Conservation (phyloP, 2,888 invertebrate genomes). For the Abscondita cerata region DNA sequence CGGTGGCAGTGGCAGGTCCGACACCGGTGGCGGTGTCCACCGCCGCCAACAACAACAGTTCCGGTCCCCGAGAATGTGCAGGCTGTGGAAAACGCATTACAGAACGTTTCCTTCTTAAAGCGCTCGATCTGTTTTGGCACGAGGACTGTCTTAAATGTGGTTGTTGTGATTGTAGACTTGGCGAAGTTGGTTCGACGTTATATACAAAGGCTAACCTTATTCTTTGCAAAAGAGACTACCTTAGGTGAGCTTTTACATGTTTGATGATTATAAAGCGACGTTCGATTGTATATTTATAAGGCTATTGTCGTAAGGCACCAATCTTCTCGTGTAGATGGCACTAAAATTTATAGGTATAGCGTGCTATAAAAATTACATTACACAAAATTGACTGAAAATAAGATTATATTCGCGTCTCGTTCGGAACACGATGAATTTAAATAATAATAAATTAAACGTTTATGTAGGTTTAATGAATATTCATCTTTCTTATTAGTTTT, state of each 20-base stretch:
- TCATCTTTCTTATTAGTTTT: too few species aligned
- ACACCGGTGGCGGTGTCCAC: constrained; percentile 47
- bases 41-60: constrained; percentile 43
- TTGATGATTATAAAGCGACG: constrained; percentile 46
- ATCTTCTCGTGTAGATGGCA: constrained; percentile 55
- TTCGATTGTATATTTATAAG: constrained; percentile 52
- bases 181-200: constrained; percentile 89
- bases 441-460: constrained; percentile 18
- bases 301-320: constrained; percentile 48
- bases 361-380: constrained; percentile 57
- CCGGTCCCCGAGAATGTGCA: constrained; percentile 73
- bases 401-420: constrained; percentile 44
- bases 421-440: constrained; percentile 27
- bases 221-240: constrained; percentile 90
- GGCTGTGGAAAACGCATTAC: constrained; percentile 88
- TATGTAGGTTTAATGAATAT: too few species aligned
- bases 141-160: constrained; percentile 93
- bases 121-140: constrained; percentile 91
- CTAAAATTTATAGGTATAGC: constrained; percentile 55
- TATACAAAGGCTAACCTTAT: constrained; percentile 92
- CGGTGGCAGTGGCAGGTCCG: constrained; percentile 50
- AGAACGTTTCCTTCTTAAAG: constrained; percentile 82
- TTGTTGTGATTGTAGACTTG: constrained; percentile 92
- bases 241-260: constrained; percentile 68
- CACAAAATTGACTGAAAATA: constrained; percentile 55